A percentile compares a stretch with the other conserved stretches of the same genome.
Conservation (phyloP, 64 coral and sea anemone genomes). For the Cladopsammia gracilis region DNA sequence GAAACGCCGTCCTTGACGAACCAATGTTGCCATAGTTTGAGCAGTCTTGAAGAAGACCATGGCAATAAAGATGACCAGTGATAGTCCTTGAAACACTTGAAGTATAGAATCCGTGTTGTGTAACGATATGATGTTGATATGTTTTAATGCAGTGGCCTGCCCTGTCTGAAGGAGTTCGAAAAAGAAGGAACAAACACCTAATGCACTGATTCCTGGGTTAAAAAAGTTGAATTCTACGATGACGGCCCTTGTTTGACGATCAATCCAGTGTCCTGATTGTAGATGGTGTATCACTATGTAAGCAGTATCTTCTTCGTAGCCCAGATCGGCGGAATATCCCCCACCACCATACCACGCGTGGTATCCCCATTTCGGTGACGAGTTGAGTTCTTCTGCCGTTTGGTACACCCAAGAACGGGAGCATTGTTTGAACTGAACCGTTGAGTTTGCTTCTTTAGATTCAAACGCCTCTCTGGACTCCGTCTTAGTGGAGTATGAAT, state of each 20-base stretch:
- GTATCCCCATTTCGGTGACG: neutral
- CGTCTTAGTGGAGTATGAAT: neutral
- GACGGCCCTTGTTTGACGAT: slow-evolving; percentile 7
- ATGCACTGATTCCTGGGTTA: neutral
- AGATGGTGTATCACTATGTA: neutral
- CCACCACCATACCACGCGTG: neutral
- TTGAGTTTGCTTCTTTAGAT: neutral
- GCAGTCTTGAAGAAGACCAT: neutral
- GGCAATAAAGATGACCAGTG: neutral
- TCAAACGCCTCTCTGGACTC: neutral
- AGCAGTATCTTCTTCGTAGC: neutral
- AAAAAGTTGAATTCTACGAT: neutral
- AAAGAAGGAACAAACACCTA: neutral
- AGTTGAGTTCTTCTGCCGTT: neutral
- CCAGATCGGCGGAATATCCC: neutral
- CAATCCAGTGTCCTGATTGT: neutral
- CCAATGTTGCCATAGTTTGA: neutral
- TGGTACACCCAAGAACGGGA: neutral
- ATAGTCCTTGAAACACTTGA: neutral
- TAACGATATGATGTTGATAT: neutral
- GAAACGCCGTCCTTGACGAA: neutral
- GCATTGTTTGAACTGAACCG: neutral
- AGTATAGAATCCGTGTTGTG: neutral
- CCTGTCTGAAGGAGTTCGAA: neutral
- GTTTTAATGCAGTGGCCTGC: neutral